Evolutionary conservation across 1,140 invertebrate species (phyloP), one percentile per base, ranked within the genome.

Genomic region (Cepaea nemoralis): DNA sequence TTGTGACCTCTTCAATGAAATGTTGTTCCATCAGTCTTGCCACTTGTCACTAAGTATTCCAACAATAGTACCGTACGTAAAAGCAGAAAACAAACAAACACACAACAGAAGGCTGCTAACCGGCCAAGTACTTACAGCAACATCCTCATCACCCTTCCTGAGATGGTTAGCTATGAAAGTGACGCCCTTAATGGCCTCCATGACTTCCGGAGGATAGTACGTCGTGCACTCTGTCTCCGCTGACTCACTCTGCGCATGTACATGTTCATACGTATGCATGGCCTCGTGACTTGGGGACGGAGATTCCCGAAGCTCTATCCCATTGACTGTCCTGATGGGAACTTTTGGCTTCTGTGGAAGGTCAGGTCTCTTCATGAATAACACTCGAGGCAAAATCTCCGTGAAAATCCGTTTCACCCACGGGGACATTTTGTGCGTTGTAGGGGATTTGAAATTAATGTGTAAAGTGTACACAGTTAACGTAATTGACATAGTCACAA

Each of bases 111-210:
- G n/a, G n/a, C n/a, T n/a, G n/a, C n/a, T n/a, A n/a, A n/a, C n/a
- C n/a, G n/a, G n/a, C n/a, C n/a, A 55, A 55, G 22, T 19, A 85
- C 83, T 86, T 85, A 89, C 88, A 48, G 82, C 80, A 45, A 86
- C 84, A 35, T 90, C 88, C 12, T 82, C 78, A 73, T 91, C 89
- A 42, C 87, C 86, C 37, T 89, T 84, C 91, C 97, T 97, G 86
- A 99, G 97, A 91, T 99, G 97, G 91, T 99, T 97, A 31, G 97
- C 97, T 89, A 99, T 98, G 92, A 97, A 98, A 85, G 96, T 93
- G 35, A 99, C 97, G 80, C 97, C 97, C 91, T 97, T 94, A 48
- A 99, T 93, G 50, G 97, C 97, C 69, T 95, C 95, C 79, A 96
- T 93, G 24, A 98, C 95, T 89, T 97, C 96, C 0, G 96, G 94